A percentile compares a stretch with the other conserved stretches of the same genome.
These are phyloP conservation scores for Ochotona curzoniae DNA, from an alignment of 2,113 vertebrate genomes.

Conservation along the genomic window DNA sequence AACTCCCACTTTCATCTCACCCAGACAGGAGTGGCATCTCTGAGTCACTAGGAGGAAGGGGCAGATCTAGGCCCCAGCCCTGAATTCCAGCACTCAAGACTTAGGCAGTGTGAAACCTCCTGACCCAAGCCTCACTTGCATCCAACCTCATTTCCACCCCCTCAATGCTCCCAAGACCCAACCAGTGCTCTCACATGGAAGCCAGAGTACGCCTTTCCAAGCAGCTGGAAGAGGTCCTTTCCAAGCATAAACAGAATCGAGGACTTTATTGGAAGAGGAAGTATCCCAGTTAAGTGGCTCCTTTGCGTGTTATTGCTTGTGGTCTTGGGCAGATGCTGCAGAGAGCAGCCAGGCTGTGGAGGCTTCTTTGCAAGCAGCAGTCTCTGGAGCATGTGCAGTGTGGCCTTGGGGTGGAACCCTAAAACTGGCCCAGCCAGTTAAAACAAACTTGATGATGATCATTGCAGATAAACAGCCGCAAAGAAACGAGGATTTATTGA, in stretches of 20 bases:
- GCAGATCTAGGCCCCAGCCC: not conserved
- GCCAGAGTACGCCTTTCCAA: not conserved
- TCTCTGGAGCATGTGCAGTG: accelerated
- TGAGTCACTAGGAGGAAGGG: not conserved
- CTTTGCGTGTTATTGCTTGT: not conserved
- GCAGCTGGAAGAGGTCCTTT: not conserved
- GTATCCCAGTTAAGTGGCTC: not conserved
- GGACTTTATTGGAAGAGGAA: not conserved
- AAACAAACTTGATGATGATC: not conserved
- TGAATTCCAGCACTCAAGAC: accelerated
- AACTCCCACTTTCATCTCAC: too few relatives aligned
- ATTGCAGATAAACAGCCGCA: not conserved
- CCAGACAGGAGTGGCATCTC: not conserved
- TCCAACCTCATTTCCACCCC: not conserved
- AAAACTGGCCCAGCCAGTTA: not conserved
- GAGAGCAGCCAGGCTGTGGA: not conserved
- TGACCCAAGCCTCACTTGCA: not conserved
- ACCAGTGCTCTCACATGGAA: not conserved
- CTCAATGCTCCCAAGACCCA: not conserved
- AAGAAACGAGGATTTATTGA: not conserved
- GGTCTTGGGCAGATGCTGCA: not conserved
- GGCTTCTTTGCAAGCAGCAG: not conserved
- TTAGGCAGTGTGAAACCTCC: not conserved
- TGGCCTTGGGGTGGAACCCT: not conserved
- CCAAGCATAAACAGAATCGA: not conserved